A percentile compares a stretch with the other conserved stretches of the same genome.
phyloP scores from a whole-genome alignment of 2,888 invertebrate species.

The Drosophila siamana region DNA sequence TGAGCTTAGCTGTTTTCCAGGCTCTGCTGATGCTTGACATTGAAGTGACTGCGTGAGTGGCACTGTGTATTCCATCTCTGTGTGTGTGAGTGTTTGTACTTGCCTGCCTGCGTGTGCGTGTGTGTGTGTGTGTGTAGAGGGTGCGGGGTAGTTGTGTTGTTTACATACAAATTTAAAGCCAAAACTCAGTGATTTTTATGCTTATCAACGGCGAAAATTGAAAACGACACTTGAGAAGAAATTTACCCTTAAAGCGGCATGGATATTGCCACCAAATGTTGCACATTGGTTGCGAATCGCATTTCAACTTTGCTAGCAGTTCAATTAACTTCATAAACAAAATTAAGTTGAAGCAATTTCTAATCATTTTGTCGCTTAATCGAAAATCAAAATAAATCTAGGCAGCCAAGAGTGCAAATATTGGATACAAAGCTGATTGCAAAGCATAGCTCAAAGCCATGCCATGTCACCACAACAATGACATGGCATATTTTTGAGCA shows the following conservation, averaged over 20 bases:
- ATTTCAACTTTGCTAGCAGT: too few species aligned
- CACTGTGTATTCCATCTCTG: conserved; percentile 30
- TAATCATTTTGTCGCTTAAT: too few species aligned
- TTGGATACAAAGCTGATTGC: neutral
- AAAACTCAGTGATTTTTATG: conserved; percentile 71
- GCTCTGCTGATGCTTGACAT: conserved; percentile 69
- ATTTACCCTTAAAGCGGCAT: conserved; percentile 18
- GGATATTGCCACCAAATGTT: conserved; percentile 38
- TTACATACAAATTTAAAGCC: conserved; percentile 77
- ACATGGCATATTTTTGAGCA: neutral
- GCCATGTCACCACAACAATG: neutral
- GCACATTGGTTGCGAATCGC: conserved; percentile 45
- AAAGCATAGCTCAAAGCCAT: neutral
- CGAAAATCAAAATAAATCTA: too few species aligned
- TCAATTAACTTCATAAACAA: too few species aligned
- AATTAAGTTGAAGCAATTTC: too few species aligned
- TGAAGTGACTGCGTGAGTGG: conserved; percentile 72
- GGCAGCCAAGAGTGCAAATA: neutral
- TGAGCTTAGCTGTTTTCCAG: conserved; percentile 57
- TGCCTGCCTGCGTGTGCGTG: neutral
- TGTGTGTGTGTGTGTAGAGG: neutral
- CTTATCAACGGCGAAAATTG: conserved; percentile 66
- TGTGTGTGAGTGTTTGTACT: conserved; percentile 5
- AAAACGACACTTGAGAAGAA: conserved; percentile 34
- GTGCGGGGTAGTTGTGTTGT: conserved; percentile 41